Evolutionary conservation across 2,888 invertebrate genomes (phyloP).

Genomic region (Liodrosophila aerea): DNA sequence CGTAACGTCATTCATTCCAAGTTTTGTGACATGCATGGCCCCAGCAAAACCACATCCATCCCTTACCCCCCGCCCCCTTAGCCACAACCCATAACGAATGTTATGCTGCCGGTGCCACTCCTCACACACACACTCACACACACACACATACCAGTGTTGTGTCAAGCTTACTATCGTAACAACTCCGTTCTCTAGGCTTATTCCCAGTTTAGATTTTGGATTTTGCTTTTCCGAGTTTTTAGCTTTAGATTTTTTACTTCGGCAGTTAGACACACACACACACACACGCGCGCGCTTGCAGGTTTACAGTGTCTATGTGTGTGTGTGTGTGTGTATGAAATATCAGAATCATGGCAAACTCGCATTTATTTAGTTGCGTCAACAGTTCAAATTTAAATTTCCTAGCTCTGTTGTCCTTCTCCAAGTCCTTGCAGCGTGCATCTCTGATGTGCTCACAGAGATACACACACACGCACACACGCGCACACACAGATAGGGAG

Average conservation of each 20-base stretch:
- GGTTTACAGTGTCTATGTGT: too few relatives aligned
- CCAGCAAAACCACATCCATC: conserved; percentile 2
- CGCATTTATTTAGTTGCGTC: conserved; percentile 51
- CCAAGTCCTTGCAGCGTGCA: neutral
- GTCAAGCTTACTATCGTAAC: conserved; percentile 4
- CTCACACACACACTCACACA: neutral
- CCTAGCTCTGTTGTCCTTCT: conserved; percentile 14
- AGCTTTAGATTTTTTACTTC: conserved; percentile 38
- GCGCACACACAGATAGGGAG: conserved; percentile 8
- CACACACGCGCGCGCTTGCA: too few relatives aligned
- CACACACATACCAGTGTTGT: neutral
- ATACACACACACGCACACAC: conserved; percentile 13
- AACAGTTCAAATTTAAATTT: conserved; percentile 59
- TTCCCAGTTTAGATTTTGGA: conserved; percentile 33
- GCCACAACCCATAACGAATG: too few relatives aligned
- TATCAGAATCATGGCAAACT: conserved; percentile 34
- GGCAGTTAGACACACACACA: neutral
- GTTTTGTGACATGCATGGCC: conserved; percentile 64
- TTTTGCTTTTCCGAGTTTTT: conserved; percentile 22
- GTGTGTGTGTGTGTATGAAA: conserved; percentile 10
- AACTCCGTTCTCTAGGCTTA: conserved; percentile 32
- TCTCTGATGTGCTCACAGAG: conserved; percentile 17
- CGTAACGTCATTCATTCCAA: conserved; percentile 74
- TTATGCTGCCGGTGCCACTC: too few relatives aligned
- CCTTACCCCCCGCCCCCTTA: neutral